Base-by-base conservation (phyloP, 2,797 vertebrate genomes). In the Gymnothorax javanicus region DNA sequence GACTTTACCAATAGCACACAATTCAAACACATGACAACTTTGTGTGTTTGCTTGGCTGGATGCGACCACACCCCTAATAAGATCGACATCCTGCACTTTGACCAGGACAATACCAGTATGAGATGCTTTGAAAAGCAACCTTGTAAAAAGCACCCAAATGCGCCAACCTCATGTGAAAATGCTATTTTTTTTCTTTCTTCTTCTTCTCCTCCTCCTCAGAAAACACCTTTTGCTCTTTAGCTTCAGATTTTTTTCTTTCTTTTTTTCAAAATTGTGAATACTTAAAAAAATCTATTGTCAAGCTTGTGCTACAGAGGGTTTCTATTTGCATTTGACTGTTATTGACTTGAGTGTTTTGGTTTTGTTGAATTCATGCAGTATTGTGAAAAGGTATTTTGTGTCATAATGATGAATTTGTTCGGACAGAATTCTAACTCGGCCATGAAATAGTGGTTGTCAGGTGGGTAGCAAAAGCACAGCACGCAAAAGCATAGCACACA, bases 41-140 rank as follows among this genome's bases (percentile, higher is more conserved):
- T 89, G 82, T 94, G 69, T 85, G 90, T 93, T 93, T 93, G 89
- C 89, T 91, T 60, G 88, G 52, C 57, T 89, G 84, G 88, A 23
- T 75, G 57, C 86, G 87, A 88, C 91, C 94, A 93, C 94, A 92
- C 95, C 94, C 90, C 90, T 86, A 86, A 62, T 60, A 83, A 25
- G 75, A 92, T 81, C 86, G 83, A 79, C 84, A 87, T 88, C 57
- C 60, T 88, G 94, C 92, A 95, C 95, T 96, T 94, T 95, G 94
- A 91, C 94, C 94, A 33, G 57, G 67, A 54, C 84, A 87, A 27
- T 86, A 77, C 58, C 69, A 60, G 64, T 85, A 50, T 52, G 50
- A 50, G 33, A 64, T 50, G 52, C 7, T 56, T 81, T 52, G 56
- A n/a, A 23, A 56, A 6, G 17, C 7, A n/a, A 7, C 52, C 56